phyloP scores from a whole-genome alignment of 2,888 invertebrate genomes.

The Acrocera orbiculus region DNA sequence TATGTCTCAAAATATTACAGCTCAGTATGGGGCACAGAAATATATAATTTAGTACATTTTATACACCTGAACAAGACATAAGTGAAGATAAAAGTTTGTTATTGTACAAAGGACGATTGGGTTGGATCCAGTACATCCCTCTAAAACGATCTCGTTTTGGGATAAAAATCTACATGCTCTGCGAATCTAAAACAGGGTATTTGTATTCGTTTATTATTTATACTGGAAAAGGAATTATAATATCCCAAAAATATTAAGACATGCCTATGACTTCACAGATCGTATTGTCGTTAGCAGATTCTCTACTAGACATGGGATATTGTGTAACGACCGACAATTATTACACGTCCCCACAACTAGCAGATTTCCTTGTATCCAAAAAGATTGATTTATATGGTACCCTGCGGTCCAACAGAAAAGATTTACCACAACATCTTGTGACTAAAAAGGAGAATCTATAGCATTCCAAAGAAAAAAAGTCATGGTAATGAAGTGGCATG shows the following conservation, averaged over 20 bases:
- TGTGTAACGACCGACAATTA: constrained; percentile 5
- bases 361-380: neutral
- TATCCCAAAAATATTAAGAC: constrained; percentile 2
- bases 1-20: too few relatives aligned
- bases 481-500: constrained; percentile 4
- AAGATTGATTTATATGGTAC: constrained; percentile 4
- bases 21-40: too few relatives aligned
- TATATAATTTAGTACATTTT: too few relatives aligned
- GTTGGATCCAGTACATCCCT: constrained; percentile 2
- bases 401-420: constrained; percentile 3
- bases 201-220: constrained; percentile 4
- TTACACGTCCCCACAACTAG: constrained; percentile 5
- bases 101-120: constrained; percentile 1
- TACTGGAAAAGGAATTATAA: constrained; percentile 3
- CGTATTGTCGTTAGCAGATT: constrained; percentile 2
- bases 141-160: constrained; percentile 1
- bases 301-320: constrained; percentile 1
- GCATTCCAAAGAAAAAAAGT: constrained; percentile 3
- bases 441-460: constrained; percentile 2
- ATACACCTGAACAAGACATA: constrained; percentile 1
- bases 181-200: constrained; percentile 1
- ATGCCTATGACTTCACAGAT: constrained; percentile 3
- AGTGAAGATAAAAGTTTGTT: constrained; percentile 1
- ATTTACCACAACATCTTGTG: neutral
- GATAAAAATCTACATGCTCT: constrained; percentile 2